A percentile compares a stretch with the other conserved stretches of the same genome.
Conservation (phyloP, 2,113 vertebrate species). For the Coryphaenoides rupestris region DNA sequence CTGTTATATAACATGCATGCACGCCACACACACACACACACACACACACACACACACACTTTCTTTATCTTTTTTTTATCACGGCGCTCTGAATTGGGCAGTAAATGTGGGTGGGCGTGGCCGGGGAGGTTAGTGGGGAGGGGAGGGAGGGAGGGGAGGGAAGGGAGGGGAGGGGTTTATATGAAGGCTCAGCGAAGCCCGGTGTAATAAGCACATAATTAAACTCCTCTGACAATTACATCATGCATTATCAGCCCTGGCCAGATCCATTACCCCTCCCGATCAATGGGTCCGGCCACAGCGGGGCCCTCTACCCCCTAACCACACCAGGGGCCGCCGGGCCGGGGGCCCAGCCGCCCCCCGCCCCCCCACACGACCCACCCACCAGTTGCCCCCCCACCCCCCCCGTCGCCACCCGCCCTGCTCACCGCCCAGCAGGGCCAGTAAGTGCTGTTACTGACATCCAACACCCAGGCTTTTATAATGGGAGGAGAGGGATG, state of each 20-base stretch:
- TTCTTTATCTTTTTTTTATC: neutral
- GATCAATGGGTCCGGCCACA: conserved; percentile 80
- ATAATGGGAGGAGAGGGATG: conserved; percentile 37
- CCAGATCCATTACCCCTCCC: conserved; percentile 84
- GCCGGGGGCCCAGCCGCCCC: conserved; percentile 68
- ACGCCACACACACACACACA: neutral
- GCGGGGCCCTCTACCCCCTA: conserved; percentile 69
- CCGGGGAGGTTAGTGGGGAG: no score
- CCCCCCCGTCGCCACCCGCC: no score
- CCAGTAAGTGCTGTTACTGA: conserved; percentile 79
- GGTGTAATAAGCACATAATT: conserved; percentile 80
- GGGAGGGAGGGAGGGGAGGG: conserved; percentile 47
- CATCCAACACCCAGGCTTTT: conserved; percentile 67
- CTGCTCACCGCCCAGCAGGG: conserved; percentile 55
- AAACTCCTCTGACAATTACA: conserved; percentile 90
- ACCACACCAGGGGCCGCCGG: conserved; percentile 71
- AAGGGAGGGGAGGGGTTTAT: conserved; percentile 30
- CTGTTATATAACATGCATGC: conserved; percentile 15
- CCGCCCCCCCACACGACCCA: no score
- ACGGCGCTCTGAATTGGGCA: conserved; percentile 40
- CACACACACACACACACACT: conserved; percentile 1
- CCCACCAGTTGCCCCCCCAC: no score
- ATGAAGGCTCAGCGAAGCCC: conserved; percentile 67
- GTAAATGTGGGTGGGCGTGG: no score
- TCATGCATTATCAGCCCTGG: conserved; percentile 85